Evolutionary conservation across 2,113 vertebrate species (phyloP), one percentile per base, ranked within the genome.

Genomic region (Syrmaticus mikado): DNA sequence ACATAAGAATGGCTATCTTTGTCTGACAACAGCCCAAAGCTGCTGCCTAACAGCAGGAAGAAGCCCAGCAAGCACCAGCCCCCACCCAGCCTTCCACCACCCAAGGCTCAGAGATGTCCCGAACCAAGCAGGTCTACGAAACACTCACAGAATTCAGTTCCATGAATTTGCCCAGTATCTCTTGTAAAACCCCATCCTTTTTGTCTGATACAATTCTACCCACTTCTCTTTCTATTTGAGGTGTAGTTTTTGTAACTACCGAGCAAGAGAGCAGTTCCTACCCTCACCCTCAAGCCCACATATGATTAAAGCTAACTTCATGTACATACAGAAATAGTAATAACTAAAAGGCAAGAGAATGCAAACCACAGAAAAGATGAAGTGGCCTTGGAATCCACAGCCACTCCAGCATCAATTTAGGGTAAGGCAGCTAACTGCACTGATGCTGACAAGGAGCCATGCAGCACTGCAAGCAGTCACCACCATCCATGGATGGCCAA

Each of bases 61-160:
- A 66, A 61, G 13, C 46, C 43, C 1, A 3, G 20, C 24, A 64
- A 66, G 77, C 32, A 66, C 66, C 45, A n/a, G 3, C 17, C 61
- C 22, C 24, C 79, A n/a, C 1, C n/a, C 71, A 7, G 61, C 21
- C 52, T 30, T n/a, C 46, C 6, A 8, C 5, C 53, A 45, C 55
- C 40, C 2, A 27, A 50, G 73, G 25, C 22, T 13, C 50, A 27
- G 34, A 58, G 61, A 12, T 19, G 41, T 65, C 45, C 61, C 55
- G 61, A 57, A 57, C 22, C 22, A 50, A 61, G 6, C 19, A 43
- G 21, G 2, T 0, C 4, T 28, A 22, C 3, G 7, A 4, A 3
- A 34, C n/a, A 25, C 28, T 13, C 55, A 9, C 11, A 84, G 41
- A 86, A 55, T 43, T 13, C 19, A 36, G 3, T 28, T 34, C 24